These are phyloP conservation scores for Chrysopa pallens DNA, from an alignment of 1,140 invertebrate species.

Conservation along the genomic window DNA sequence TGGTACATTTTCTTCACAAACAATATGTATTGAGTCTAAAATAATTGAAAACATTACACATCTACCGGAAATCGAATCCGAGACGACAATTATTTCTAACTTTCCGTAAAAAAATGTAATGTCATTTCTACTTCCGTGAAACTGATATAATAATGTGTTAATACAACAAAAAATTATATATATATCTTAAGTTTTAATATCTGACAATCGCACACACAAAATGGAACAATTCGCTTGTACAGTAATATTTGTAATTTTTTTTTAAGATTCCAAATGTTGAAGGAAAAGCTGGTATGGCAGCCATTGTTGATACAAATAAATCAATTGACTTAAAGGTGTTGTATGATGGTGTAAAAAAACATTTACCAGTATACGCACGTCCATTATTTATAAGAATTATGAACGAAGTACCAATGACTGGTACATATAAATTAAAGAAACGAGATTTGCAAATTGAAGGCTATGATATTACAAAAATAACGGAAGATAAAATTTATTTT, in stretches of 20 bases:
- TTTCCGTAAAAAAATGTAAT: no score
- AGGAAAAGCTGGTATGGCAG: conserved; percentile 90
- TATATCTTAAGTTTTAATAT: no score
- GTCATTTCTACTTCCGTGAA: no score
- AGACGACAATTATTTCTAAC: no score
- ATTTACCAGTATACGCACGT: conserved; percentile 66
- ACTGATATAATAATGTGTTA: no score
- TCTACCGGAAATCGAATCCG: no score
- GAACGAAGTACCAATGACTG: conserved; percentile 62
- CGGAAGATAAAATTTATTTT: conserved; percentile 63
- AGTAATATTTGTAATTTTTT: conserved; percentile 3
- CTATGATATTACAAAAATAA: conserved; percentile 41
- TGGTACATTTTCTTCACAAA: no score
- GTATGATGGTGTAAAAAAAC: conserved; percentile 39
- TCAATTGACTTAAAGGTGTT: conserved; percentile 46
- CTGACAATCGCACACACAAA: background rate
- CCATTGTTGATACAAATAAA: conserved; percentile 60
- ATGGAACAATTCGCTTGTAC: background rate
- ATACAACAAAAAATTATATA: no score
- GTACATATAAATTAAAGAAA: conserved; percentile 86
- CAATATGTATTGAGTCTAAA: no score
- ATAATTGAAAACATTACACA: no score
- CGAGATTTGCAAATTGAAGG: conserved; percentile 61
- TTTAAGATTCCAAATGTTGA: conserved; percentile 59
- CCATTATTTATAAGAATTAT: conserved; percentile 80